Evolutionary conservation across 2,113 vertebrate species (phyloP).

Genomic region (Maylandia zebra): DNA sequence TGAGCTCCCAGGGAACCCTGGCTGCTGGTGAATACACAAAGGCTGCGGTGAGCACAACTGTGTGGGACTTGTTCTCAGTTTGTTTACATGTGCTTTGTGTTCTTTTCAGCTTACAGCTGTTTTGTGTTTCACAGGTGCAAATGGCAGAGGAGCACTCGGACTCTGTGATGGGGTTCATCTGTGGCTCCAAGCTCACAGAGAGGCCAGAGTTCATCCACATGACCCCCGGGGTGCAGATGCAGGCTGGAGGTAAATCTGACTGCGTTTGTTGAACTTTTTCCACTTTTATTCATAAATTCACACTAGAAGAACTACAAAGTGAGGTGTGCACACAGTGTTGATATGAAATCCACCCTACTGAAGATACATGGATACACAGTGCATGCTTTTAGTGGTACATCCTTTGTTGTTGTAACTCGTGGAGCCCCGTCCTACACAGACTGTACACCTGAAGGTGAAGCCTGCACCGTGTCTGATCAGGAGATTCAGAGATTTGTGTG

Average conservation of each 20-base stretch:
- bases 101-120: neutral
- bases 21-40: too few species aligned
- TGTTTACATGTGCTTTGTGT: too few species aligned
- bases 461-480: neutral
- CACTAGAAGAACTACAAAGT: neutral
- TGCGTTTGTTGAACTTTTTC: accelerated
- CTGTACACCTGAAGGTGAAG: neutral
- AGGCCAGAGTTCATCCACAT: conserved; percentile 87
- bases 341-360: accelerated
- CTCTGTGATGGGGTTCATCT: conserved; percentile 81
- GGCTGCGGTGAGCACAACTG: too few species aligned
- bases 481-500: neutral
- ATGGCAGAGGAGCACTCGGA: conserved; percentile 85
- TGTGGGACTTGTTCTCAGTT: too few species aligned
- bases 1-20: too few species aligned
- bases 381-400: accelerated
- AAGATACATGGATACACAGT: neutral
- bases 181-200: conserved; percentile 75
- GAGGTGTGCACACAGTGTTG: neutral
- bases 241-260: conserved; percentile 73
- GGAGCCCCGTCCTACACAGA: neutral
- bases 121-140: conserved; percentile 66
- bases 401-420: neutral
- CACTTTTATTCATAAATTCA: neutral
- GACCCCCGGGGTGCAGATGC: conserved; percentile 88